phyloP scores from a whole-genome alignment of 2,797 vertebrate genomes.

The Tenualosa thibaudeaui region DNA sequence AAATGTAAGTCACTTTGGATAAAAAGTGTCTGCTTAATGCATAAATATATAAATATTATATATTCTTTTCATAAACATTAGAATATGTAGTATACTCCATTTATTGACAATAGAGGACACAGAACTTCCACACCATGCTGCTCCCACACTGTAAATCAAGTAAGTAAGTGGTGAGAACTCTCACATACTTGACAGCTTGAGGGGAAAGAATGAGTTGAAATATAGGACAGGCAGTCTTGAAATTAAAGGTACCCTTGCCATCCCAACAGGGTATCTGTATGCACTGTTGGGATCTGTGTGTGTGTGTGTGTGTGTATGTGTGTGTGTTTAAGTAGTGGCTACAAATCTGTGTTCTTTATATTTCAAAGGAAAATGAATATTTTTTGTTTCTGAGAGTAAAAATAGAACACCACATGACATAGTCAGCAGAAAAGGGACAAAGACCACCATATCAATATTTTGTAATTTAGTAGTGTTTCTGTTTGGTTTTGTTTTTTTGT shows the following conservation, averaged over 20 bases:
- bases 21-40: too few relatives aligned
- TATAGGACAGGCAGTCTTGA: slow-evolving; percentile 50
- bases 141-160: slow-evolving; percentile 38
- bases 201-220: slow-evolving; percentile 52
- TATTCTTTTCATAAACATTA: not conserved
- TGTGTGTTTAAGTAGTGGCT: not conserved
- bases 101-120: not conserved
- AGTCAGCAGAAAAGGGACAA: not conserved
- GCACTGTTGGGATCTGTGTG: slow-evolving; percentile 3
- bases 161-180: slow-evolving; percentile 13
- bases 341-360: not conserved
- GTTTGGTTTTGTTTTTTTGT: not conserved
- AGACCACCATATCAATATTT: not conserved
- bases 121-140: not conserved
- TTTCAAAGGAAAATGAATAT: not conserved
- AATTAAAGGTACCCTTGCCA: slow-evolving; percentile 41
- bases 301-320: slow-evolving; percentile 11
- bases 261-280: not conserved
- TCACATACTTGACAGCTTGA: slow-evolving; percentile 38
- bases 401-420: not conserved
- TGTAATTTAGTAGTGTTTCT: not conserved
- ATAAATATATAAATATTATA: too few relatives aligned
- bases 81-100: not conserved
- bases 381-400: not conserved
- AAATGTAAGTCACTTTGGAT: too few relatives aligned